Base-by-base conservation (phyloP, 1,140 invertebrate genomes). In the Pseudobourletiella spinata region DNA sequence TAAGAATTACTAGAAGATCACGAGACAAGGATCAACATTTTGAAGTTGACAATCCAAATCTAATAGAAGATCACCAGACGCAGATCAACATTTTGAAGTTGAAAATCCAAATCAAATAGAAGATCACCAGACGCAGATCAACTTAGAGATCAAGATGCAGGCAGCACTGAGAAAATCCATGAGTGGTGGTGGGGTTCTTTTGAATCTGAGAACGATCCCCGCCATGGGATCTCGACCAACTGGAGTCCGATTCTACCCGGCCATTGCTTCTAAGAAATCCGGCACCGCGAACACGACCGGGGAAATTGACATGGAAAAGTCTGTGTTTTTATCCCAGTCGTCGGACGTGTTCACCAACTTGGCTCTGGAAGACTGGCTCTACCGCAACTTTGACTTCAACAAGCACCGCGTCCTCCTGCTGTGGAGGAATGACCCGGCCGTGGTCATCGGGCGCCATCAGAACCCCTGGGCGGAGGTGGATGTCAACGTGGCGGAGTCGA, bases 401-500 rank as follows among this genome's bases (percentile, higher is more conserved):
- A 83, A 86, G 57, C 83, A 90, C 69, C 87, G 91, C 73, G 76
- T 95, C 0, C 77, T 98, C 70, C 78, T 98, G 70, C 75, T 97
- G 42, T 98, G 92, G 91, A 79, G 84, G 52, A 99, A 97, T 77
- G 79, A 86, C 67, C 93, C 94, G 0, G 88, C 89, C 73, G 88
- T 99, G 51, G 94, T 98, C 0, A 87, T 98, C 72, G 96, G 96
- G 1, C 80, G 91, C 39, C 90, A 98, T 77, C 95, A 98, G 75
- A 99, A 99, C 77, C 91, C 94, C 1, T 98, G 94, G 87, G 73
- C 86, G 20, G 95, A 99, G 76, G 84, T 87, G 1, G 89, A 96
- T 73, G 74, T 91, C 0, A 64, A 76, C 57, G 76, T 81, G 2
- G 78, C 77, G 30, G 73, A 79, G 48, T 79, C 83, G 30, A 76